A percentile compares a stretch with the other conserved stretches of the same genome.
These are phyloP conservation scores for Drosophila mulleri DNA, from an alignment of 2,888 invertebrate species.

Conservation along the genomic window DNA sequence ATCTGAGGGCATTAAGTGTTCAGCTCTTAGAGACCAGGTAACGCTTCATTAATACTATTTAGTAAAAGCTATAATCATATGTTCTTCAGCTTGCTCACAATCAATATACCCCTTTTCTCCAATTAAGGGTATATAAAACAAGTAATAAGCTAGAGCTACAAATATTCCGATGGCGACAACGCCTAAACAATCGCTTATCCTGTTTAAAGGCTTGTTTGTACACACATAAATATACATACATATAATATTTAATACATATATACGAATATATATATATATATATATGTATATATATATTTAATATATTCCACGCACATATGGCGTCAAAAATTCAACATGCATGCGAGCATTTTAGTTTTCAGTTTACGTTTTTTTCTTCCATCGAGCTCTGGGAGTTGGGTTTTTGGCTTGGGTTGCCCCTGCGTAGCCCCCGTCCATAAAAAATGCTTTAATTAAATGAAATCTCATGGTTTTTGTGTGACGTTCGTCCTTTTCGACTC, in stretches of 20 bases:
- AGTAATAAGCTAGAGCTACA: slow-evolving; percentile 36
- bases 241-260: background rate
- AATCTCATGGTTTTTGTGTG: slow-evolving; percentile 77
- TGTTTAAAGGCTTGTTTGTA: slow-evolving; percentile 61
- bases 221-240: slow-evolving; percentile 10
- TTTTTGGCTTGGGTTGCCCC: background rate
- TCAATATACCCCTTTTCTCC: background rate
- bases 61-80: background rate
- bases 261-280: background rate
- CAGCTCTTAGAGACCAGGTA: background rate
- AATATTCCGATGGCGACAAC: slow-evolving; percentile 33
- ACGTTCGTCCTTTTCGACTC: slow-evolving; percentile 46
- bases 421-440: slow-evolving; percentile 5
- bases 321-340: slow-evolving; percentile 70
- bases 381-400: background rate
- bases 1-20: background rate
- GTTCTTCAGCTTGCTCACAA: too few species aligned
- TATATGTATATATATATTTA: slow-evolving; percentile 49
- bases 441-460: slow-evolving; percentile 77
- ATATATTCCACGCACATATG: slow-evolving; percentile 79
- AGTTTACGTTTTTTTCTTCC: slow-evolving; percentile 11
- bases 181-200: slow-evolving; percentile 46
- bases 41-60: too few species aligned
- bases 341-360: slow-evolving; percentile 49
- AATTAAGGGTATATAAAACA: background rate